A percentile compares a stretch with the other conserved stretches of the same genome.
Evolutionary conservation across 2,113 vertebrate species (phyloP).

Genomic region (Nibea albiflora): DNA sequence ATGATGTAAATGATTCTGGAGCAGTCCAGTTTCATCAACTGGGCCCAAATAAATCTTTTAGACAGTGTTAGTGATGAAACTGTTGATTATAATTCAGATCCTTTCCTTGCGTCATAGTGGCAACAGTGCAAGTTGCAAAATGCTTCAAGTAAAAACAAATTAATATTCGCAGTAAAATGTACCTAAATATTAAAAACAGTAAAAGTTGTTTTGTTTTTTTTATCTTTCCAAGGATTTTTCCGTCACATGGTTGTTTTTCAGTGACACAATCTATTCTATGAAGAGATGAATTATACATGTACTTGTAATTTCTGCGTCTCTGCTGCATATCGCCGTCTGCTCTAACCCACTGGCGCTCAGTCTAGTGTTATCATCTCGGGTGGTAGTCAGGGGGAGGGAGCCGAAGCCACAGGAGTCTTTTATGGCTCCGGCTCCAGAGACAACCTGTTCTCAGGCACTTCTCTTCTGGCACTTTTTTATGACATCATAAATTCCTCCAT

Average conservation of each 20-base stretch:
- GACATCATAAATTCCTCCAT: conserved; percentile 84
- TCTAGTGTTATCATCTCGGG: conserved; percentile 53
- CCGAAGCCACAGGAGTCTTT: conserved; percentile 75
- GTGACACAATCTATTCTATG: neutral
- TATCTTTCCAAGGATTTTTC: neutral
- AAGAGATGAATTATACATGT: neutral
- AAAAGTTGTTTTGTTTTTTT: neutral
- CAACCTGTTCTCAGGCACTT: conserved; percentile 79
- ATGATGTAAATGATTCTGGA: neutral
- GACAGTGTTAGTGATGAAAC: neutral
- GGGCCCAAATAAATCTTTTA: neutral
- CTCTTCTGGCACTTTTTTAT: conserved; percentile 81
- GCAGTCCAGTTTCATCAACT: neutral
- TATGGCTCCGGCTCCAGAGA: conserved; percentile 74
- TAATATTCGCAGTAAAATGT: neutral
- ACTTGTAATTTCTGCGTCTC: neutral
- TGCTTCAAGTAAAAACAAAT: neutral
- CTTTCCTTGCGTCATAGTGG: neutral
- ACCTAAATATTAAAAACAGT: neutral
- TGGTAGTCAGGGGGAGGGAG: conserved; percentile 65
- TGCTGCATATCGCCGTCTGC: conserved; percentile 6
- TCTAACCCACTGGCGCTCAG: conserved; percentile 31
- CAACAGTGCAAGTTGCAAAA: neutral
- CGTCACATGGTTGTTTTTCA: neutral
- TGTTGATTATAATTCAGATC: neutral